Percentiles rank a stretch among this genome's conserved stretches.
phyloP scores from a whole-genome alignment of 2,113 vertebrate genomes.

The Syngnathoides biaculeatus region DNA sequence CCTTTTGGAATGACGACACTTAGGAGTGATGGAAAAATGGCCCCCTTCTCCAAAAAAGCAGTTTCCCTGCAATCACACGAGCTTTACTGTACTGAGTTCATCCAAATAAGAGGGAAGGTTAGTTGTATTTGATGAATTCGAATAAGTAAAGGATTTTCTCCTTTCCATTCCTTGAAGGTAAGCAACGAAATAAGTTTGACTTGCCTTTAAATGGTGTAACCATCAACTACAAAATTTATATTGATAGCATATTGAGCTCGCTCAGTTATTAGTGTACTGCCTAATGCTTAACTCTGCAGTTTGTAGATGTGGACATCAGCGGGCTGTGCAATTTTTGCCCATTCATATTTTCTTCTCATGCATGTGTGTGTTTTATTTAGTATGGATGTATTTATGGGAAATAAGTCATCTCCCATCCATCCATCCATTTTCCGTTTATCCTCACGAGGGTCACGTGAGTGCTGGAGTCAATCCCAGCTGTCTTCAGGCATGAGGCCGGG shows the following conservation, averaged over 20 bases:
- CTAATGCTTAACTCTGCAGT: not conserved
- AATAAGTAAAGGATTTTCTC: constrained; percentile 59
- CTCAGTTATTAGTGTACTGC: constrained; percentile 9
- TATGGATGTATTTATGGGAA: too few species aligned
- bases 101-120: constrained; percentile 57
- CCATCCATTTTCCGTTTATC: too few species aligned
- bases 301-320: constrained; percentile 8
- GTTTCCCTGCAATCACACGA: constrained; percentile 57
- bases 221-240: not conserved
- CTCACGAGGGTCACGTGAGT: too few species aligned
- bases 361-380: too few species aligned
- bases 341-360: too few species aligned
- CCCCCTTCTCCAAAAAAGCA: constrained; percentile 20
- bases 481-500: too few species aligned
- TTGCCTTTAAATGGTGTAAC: constrained; percentile 1
- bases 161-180: constrained; percentile 25
- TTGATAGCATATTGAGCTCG: constrained; percentile 14
- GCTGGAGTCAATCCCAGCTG: too few species aligned
- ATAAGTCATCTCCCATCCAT: too few species aligned
- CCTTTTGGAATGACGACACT: constrained; percentile 40
- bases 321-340: too few species aligned
- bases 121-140: constrained; percentile 57
- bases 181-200: constrained; percentile 11
- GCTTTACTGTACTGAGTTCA: constrained; percentile 56
- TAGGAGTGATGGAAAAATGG: constrained; percentile 56